Conservation (phyloP, 2,113 vertebrate species). For the Oxyura jamaicensis region DNA sequence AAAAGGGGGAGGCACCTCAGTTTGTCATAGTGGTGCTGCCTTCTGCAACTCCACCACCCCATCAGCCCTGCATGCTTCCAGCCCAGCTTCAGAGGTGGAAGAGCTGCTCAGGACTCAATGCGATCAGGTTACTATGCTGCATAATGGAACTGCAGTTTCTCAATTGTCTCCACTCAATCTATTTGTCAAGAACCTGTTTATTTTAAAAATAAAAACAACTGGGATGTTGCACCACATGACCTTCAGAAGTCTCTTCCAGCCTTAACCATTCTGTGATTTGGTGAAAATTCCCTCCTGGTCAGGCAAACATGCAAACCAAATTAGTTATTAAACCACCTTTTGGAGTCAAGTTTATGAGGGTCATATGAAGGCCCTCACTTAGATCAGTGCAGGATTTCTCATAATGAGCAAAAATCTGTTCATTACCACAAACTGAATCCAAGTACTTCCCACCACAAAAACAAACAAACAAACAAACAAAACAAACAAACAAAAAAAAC, state of each 20-base stretch:
- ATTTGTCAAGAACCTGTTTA: background rate
- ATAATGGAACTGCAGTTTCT: background rate
- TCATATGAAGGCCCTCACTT: slow-evolving; percentile 19
- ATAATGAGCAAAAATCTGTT: background rate
- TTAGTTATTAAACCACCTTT: background rate
- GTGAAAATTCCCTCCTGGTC: background rate
- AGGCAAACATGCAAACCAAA: background rate
- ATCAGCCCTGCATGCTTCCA: background rate
- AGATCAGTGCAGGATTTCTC: background rate
- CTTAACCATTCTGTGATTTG: background rate
- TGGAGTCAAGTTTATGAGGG: slow-evolving; percentile 19
- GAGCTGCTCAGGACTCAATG: background rate
- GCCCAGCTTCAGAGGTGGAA: background rate
- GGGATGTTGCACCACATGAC: background rate
- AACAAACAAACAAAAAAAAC: no score
- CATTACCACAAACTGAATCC: background rate
- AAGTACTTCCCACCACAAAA: background rate
- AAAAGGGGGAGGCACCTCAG: background rate
- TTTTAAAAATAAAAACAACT: background rate
- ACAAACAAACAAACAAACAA: no score
- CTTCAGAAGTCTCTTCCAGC: background rate
- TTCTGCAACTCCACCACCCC: background rate
- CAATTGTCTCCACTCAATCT: background rate
- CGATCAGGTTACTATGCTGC: background rate
- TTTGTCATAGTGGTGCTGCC: background rate